Percentiles rank a stretch among this genome's conserved stretches.
phyloP scores from a whole-genome alignment of 2,113 vertebrate species.

The Daubentonia madagascariensis region DNA sequence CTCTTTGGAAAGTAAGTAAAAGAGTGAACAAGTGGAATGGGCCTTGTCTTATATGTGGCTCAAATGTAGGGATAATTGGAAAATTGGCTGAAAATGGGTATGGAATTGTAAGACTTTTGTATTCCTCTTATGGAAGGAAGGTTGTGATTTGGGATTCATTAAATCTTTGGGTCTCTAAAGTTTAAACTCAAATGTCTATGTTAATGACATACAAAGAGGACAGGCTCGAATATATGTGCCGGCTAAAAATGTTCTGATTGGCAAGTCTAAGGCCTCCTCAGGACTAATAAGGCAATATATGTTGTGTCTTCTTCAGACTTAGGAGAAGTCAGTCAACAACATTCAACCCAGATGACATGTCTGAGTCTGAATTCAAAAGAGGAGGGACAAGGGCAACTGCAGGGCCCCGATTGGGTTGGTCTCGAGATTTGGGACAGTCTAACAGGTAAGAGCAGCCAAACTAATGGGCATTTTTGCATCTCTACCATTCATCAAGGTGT shows the following conservation, averaged over 20 bases:
- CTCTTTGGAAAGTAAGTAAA: slow-evolving; percentile 94
- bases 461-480: neutral
- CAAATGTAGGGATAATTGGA: neutral
- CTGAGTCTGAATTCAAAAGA: slow-evolving; percentile 93
- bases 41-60: neutral
- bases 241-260: neutral
- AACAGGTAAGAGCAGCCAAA: slow-evolving; percentile 85
- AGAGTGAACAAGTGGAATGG: neutral
- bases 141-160: neutral
- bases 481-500: neutral
- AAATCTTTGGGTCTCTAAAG: neutral
- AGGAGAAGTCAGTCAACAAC: slow-evolving; percentile 97
- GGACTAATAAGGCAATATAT: neutral
- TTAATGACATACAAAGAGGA: neutral
- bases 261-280: neutral
- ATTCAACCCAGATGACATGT: slow-evolving; percentile 94
- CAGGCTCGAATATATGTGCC: neutral
- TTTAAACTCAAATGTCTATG: neutral
- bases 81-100: neutral
- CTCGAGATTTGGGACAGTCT: slow-evolving; percentile 92
- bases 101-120: neutral
- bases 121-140: neutral
- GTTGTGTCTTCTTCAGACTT: slow-evolving; percentile 83
- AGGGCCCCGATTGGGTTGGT: slow-evolving; percentile 96
- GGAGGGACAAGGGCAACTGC: slow-evolving; percentile 96